Evolutionary conservation across 2,113 vertebrate species (phyloP).

Genomic region (Heptranchias perlo): DNA sequence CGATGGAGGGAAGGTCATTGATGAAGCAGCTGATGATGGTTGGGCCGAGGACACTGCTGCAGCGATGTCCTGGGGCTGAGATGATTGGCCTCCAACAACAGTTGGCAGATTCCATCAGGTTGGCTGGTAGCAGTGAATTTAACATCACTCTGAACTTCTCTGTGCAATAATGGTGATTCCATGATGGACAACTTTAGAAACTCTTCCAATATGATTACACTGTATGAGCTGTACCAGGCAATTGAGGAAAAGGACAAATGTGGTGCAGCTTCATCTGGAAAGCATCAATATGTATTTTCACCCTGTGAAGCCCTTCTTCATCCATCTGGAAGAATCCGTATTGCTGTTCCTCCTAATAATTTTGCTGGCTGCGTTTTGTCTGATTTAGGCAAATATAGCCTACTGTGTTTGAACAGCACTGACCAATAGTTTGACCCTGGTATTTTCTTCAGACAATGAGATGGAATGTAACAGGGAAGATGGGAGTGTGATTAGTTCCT

Average conservation of each 20-base stretch:
- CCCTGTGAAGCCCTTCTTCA: not conserved
- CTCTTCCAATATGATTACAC: not conserved
- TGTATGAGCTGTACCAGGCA: not conserved
- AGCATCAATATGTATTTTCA: too few species aligned
- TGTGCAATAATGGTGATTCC: not conserved
- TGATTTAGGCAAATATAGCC: not conserved
- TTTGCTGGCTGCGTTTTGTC: not conserved
- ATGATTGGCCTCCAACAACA: too few species aligned
- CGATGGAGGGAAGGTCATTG: too few species aligned
- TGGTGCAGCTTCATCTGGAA: not conserved
- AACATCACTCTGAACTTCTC: not conserved
- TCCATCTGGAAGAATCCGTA: not conserved
- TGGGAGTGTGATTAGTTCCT: not conserved
- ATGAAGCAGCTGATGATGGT: too few species aligned
- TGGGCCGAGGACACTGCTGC: too few species aligned
- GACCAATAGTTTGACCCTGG: not conserved
- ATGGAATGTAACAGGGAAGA: too few species aligned
- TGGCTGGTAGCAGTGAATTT: not conserved
- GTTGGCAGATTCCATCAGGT: too few species aligned
- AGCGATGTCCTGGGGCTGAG: too few species aligned
- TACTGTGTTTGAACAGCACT: not conserved
- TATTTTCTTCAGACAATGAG: not conserved
- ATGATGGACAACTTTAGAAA: not conserved
- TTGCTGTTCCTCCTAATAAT: not conserved
- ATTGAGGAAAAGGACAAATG: not conserved